Base-by-base conservation (phyloP, 2,797 vertebrate species). In the Labeo calbasu region DNA sequence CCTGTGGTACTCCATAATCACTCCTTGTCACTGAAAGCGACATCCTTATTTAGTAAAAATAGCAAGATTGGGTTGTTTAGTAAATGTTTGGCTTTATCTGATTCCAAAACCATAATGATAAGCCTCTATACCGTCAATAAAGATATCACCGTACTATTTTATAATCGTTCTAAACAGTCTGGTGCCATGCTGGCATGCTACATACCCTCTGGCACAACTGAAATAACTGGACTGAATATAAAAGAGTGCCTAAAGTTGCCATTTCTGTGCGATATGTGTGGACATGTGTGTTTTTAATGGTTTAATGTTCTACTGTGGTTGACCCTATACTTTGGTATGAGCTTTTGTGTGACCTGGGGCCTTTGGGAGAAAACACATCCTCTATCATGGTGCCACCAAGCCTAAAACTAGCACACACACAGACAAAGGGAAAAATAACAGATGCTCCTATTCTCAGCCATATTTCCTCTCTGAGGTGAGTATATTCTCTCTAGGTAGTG, bases 131-230 rank as follows among this genome's bases (percentile, higher is more conserved):
- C 70, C 32, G 5, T 51, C 76, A 79, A 81, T 89, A 81, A 83
- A 86, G 85, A 88, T 84, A 78, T 88, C 85, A 80, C 36, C 2
- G 76, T 89, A 92, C 89, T 91, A 88, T 93, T 94, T 93, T 90
- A 79, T 92, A 91, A 91, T 89, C 84, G 59, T 81, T 88, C 83
- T 88, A 90, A 91, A 91, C 92, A 87, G 87, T 84, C 89, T 84
- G 72, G 21, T 82, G 88, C 90, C 89, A 89, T 90, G 86, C 87
- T 88, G 70, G 90, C 90, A 75, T 89, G 87, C 89, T 86, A 87
- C 85, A 70, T 88, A 85, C 77, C 59, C 81, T 55, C 53, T 78
- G 69, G 79, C 82, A 87, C 87, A 81, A 84, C 87, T 77, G 76
- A 81, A 92, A 91, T 88, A 50, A 71, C 81, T 84, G 84, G 87